Evolutionary conservation across 2,113 vertebrate genomes (phyloP).

Genomic region (Pimephales promelas): DNA sequence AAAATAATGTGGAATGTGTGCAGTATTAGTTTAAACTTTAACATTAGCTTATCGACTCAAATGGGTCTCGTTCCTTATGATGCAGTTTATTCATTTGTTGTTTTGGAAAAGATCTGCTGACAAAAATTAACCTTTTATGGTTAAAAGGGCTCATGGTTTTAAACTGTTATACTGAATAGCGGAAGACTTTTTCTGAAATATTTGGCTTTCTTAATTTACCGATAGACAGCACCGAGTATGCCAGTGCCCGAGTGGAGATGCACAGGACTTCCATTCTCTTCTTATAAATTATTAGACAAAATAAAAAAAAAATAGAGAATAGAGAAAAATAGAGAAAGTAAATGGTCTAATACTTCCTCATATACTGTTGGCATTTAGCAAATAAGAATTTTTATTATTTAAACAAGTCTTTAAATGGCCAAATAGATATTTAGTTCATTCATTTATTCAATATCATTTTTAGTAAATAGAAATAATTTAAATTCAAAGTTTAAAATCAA

Average conservation of each 20-base stretch:
- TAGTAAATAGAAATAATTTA: not conserved
- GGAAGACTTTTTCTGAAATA: not conserved
- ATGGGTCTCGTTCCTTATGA: not conserved
- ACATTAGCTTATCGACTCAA: not conserved
- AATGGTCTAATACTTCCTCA: not conserved
- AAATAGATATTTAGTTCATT: not conserved
- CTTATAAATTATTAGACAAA: not conserved
- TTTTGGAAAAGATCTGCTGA: not conserved
- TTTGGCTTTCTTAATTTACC: too few species aligned
- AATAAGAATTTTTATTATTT: not conserved
- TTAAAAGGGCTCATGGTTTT: not conserved
- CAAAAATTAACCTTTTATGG: not conserved
- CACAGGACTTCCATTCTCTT: conserved; percentile 8
- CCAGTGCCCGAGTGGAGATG: not conserved
- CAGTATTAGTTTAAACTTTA: conserved; percentile 16
- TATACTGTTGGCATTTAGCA: not conserved
- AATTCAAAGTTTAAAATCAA: not conserved
- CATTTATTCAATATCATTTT: not conserved
- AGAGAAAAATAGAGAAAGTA: not conserved
- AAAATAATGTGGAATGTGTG: conserved; percentile 3
- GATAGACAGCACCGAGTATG: not conserved
- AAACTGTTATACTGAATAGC: not conserved
- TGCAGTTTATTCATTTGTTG: too few species aligned
- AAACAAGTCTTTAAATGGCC: not conserved
- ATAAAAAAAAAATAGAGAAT: too few species aligned